phyloP scores from a whole-genome alignment of 1,140 invertebrate genomes.

The Psilanteris sp. region DNA sequence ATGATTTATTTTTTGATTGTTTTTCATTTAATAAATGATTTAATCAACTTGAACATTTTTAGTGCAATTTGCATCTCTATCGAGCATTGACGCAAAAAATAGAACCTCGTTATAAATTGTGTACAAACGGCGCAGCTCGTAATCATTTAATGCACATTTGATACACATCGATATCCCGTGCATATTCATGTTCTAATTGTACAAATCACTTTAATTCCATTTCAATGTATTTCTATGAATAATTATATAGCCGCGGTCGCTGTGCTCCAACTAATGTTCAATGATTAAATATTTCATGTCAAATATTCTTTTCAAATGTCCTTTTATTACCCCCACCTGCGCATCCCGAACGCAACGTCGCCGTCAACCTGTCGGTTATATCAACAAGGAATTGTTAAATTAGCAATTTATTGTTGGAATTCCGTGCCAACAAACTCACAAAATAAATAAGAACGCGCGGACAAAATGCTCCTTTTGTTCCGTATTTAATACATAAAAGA shows the following conservation, averaged over 20 bases:
- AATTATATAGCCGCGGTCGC: not conserved
- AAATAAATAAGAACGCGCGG: conserved; percentile 47
- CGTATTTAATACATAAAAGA: conserved; percentile 53
- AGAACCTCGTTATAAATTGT: conserved; percentile 15
- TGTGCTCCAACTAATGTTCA: not conserved
- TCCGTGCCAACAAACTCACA: conserved; percentile 39
- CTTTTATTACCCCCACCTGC: not conserved
- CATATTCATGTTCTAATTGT: conserved; percentile 37
- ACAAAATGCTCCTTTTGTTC: conserved; percentile 15
- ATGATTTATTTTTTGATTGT: not conserved
- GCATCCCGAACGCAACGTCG: not conserved
- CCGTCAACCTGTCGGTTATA: conserved; percentile 15
- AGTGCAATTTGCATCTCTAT: not conserved
- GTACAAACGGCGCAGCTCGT: conserved; percentile 21
- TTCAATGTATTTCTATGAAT: conserved; percentile 37
- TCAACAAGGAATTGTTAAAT: conserved; percentile 55
- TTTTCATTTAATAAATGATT: not conserved
- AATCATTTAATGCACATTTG: conserved; percentile 48
- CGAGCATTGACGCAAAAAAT: conserved; percentile 6
- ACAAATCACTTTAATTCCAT: conserved; percentile 47
- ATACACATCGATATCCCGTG: conserved; percentile 33
- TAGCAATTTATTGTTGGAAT: conserved; percentile 53
- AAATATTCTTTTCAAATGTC: conserved; percentile 26
- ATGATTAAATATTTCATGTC: conserved; percentile 38
- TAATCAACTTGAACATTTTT: not conserved